A percentile compares a stretch with the other conserved stretches of the same genome.
Evolutionary conservation across 2,888 invertebrate genomes (phyloP).

Genomic region (Ichneumoninae sp.): DNA sequence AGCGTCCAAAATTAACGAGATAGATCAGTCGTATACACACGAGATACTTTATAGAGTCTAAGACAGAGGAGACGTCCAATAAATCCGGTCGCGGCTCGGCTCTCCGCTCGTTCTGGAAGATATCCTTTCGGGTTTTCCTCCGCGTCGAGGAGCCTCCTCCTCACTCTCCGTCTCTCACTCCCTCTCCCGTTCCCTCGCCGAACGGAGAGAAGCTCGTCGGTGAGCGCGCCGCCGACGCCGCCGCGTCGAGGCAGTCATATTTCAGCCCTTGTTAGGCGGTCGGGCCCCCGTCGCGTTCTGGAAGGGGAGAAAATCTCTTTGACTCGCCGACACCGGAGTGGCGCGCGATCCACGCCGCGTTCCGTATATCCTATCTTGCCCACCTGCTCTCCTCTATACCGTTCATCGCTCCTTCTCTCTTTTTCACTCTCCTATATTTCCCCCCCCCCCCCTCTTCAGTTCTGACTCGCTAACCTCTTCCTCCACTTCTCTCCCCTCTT

Average conservation of each 20-base stretch:
- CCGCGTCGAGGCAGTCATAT: slow-evolving; percentile 80
- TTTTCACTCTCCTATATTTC: slow-evolving; percentile 13
- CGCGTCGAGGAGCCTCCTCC: slow-evolving; percentile 48
- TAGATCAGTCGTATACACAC: slow-evolving; percentile 47
- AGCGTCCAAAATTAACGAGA: slow-evolving; percentile 47
- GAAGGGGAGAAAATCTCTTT: slow-evolving; percentile 82
- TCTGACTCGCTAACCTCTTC: background rate
- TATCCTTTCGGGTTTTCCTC: slow-evolving; percentile 56
- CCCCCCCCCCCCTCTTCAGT: background rate
- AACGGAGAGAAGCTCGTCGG: slow-evolving; percentile 56
- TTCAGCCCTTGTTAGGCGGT: slow-evolving; percentile 82
- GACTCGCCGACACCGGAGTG: slow-evolving; percentile 81
- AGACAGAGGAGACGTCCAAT: slow-evolving; percentile 55
- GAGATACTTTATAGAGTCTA: slow-evolving; percentile 57
- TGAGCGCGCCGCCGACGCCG: slow-evolving; percentile 67
- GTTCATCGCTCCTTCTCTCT: slow-evolving; percentile 67
- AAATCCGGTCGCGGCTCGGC: slow-evolving; percentile 54
- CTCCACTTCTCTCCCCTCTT: slow-evolving; percentile 20
- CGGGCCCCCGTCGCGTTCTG: slow-evolving; percentile 79
- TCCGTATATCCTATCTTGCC: slow-evolving; percentile 77
- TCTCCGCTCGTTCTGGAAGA: slow-evolving; percentile 47
- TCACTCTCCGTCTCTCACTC: slow-evolving; percentile 43
- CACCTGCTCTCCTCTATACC: slow-evolving; percentile 78
- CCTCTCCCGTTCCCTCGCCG: slow-evolving; percentile 41
- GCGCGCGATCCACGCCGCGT: slow-evolving; percentile 80